A percentile compares a stretch with the other conserved stretches of the same genome.
Conservation (phyloP, 2,888 invertebrate species). For the Xiphydria camelus region DNA sequence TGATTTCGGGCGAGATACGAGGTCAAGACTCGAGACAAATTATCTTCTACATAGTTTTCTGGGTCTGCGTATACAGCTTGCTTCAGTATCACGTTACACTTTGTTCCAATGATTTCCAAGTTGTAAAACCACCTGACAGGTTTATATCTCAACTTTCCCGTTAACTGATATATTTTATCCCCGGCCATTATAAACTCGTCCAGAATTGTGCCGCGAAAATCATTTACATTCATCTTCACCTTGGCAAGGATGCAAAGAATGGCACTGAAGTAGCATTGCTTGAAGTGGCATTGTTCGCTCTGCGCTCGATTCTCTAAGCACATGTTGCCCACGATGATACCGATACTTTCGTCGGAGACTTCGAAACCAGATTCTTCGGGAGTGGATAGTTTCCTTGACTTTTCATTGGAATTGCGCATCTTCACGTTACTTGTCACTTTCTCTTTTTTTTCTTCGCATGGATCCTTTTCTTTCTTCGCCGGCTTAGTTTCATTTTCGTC, state of each 20-base stretch:
- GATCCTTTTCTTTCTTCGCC: conserved; percentile 1
- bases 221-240: conserved; percentile 31
- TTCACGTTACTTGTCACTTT: conserved; percentile 10
- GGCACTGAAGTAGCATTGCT: conserved; percentile 44
- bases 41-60: conserved; percentile 31
- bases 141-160: conserved; percentile 40
- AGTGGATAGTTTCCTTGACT: conserved; percentile 1
- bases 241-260: conserved; percentile 46
- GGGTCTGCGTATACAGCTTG: conserved; percentile 43
- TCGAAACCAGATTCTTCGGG: conserved; percentile 33
- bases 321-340: conserved; percentile 36
- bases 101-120: conserved; percentile 35
- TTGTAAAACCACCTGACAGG: conserved; percentile 38
- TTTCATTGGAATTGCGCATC: conserved; percentile 14
- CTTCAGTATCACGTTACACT: conserved; percentile 41
- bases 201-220: conserved; percentile 33
- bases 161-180: conserved; percentile 35
- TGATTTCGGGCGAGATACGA: conserved; percentile 33
- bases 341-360: conserved; percentile 30
- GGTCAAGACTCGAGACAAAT: conserved; percentile 23
- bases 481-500: conserved; percentile 3
- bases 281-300: conserved; percentile 35
- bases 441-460: conserved; percentile 1
- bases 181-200: conserved; percentile 40
- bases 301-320: conserved; percentile 30